A percentile compares a stretch with the other conserved stretches of the same genome.
Evolutionary conservation across 2,797 vertebrate species (phyloP).

Genomic region (Cyprinella venusta): DNA sequence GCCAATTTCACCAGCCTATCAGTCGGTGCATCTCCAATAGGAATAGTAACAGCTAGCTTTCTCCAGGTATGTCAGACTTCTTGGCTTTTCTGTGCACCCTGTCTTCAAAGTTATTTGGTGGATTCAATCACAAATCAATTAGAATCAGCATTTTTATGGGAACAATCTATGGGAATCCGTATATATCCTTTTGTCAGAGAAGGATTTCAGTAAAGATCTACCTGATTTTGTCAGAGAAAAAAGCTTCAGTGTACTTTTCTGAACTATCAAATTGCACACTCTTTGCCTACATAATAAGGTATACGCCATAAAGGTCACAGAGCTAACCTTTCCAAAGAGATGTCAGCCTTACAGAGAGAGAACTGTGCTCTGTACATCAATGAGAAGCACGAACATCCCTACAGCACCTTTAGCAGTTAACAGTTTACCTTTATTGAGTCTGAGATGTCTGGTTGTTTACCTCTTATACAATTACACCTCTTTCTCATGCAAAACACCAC

Average conservation of each 20-base stretch:
- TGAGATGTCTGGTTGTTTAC: constrained; percentile 65
- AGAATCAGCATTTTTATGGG: constrained; percentile 34
- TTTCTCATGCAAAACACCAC: constrained; percentile 61
- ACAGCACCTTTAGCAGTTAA: constrained; percentile 39
- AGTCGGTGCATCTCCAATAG: not conserved
- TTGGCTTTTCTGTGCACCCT: not conserved
- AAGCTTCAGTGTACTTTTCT: constrained; percentile 21
- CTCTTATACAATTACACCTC: constrained; percentile 68
- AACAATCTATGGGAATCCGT: constrained; percentile 42
- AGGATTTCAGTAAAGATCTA: constrained; percentile 9
- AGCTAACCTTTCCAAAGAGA: constrained; percentile 48
- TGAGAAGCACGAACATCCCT: constrained; percentile 48
- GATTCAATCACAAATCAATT: constrained; percentile 50
- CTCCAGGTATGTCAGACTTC: constrained; percentile 8
- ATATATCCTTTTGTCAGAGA: not conserved
- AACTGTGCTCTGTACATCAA: constrained; percentile 33
- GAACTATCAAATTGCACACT: constrained; percentile 11
- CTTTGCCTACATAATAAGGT: constrained; percentile 13
- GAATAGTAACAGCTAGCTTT: constrained; percentile 12
- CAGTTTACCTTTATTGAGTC: constrained; percentile 57
- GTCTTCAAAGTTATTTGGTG: constrained; percentile 18
- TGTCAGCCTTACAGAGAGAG: constrained; percentile 40
- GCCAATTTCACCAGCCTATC: no score
- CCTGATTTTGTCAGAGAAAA: constrained; percentile 13
- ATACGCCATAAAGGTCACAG: constrained; percentile 41